A percentile compares a stretch with the other conserved stretches of the same genome.
phyloP scores from a whole-genome alignment of 2,113 vertebrate species.

The Cephalopterus ornatus region DNA sequence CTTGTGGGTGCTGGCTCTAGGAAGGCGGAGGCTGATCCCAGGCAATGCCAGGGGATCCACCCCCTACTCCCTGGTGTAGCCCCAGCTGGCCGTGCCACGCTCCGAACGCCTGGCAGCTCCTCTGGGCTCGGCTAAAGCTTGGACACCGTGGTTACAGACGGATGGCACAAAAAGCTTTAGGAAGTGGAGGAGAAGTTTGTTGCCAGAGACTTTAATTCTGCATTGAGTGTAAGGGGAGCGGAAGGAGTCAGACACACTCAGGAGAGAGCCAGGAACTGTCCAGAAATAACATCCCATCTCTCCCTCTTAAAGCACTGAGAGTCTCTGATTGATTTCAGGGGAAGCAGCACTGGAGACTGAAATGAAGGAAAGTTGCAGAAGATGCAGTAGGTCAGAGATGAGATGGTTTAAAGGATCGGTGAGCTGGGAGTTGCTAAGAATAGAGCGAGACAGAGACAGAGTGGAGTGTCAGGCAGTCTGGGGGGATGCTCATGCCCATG shows the following conservation, averaged over 20 bases:
- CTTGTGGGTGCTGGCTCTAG: not conserved
- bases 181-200: not conserved
- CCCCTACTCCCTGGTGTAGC: fast-evolving
- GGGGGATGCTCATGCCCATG: not conserved
- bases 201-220: not conserved
- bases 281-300: not conserved
- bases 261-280: not conserved
- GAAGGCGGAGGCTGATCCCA: not conserved
- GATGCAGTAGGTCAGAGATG: not conserved
- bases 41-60: fast-evolving
- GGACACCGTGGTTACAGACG: not conserved
- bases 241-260: not conserved
- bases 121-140: not conserved
- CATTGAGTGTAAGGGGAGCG: fast-evolving
- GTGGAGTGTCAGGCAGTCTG: not conserved
- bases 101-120: fast-evolving
- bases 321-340: not conserved
- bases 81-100: not conserved
- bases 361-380: not conserved
- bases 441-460: not conserved
- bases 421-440: not conserved
- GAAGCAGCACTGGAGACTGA: not conserved
- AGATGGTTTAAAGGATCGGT: not conserved
- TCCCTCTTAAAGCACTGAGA: not conserved
- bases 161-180: not conserved